Evolutionary conservation across 1,140 invertebrate species (phyloP).

Genomic region (Tachypleus tridentatus): DNA sequence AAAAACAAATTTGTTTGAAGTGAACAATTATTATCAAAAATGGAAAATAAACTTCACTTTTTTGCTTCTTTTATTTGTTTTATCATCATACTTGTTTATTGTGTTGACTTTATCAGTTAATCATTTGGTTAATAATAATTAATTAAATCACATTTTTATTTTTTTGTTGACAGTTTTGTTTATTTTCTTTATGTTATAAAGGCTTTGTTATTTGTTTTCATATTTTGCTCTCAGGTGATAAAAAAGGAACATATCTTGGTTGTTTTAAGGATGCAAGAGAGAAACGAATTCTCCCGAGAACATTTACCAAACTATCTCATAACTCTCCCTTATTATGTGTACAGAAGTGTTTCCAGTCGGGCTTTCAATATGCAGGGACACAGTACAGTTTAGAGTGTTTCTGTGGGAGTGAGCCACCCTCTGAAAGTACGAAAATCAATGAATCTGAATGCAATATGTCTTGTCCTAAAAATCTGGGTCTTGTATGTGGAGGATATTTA

Average conservation of each 20-base stretch:
- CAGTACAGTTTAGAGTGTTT: slow-evolving; percentile 86
- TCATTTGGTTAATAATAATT: no score
- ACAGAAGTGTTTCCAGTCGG: slow-evolving; percentile 73
- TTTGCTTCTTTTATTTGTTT: no score
- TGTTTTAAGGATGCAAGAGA: slow-evolving; percentile 15
- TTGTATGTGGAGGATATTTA: slow-evolving; percentile 74
- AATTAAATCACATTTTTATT: no score
- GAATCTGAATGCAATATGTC: slow-evolving; percentile 32
- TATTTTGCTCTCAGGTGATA: no score
- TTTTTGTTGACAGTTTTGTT: no score
- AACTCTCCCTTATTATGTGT: slow-evolving; percentile 71
- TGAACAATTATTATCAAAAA: no score
- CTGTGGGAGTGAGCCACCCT: slow-evolving; percentile 66
- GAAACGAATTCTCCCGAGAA: slow-evolving; percentile 39
- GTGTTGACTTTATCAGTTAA: no score
- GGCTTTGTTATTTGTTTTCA: no score
- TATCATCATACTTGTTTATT: no score
- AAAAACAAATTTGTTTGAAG: no score
- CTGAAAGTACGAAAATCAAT: slow-evolving; percentile 45
- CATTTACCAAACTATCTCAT: slow-evolving; percentile 56
- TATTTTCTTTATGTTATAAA: no score
- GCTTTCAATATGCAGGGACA: slow-evolving; percentile 78
- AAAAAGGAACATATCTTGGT: slow-evolving; percentile 8
- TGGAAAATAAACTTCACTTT: no score
- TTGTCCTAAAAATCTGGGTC: slow-evolving; percentile 30